A percentile compares a stretch with the other conserved stretches of the same genome.
Conservation (phyloP, 2,888 invertebrate species). For the Lepetodrilus schrolli region DNA sequence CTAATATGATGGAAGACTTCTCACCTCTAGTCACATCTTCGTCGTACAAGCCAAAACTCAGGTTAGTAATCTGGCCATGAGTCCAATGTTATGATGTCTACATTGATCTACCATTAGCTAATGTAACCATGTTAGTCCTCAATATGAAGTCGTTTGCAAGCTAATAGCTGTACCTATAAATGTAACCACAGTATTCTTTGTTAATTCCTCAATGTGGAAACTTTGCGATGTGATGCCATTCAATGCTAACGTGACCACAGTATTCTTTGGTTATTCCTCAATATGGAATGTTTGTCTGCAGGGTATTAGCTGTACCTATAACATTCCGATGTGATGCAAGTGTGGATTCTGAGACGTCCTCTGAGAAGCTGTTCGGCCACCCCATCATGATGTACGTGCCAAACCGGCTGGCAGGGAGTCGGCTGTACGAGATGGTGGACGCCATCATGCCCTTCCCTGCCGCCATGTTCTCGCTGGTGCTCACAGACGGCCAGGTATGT, state of each 20-base stretch:
- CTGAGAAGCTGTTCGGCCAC: slow-evolving; percentile 77
- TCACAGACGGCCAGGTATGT: slow-evolving; percentile 79
- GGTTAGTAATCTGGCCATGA: too few relatives aligned
- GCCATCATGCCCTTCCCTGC: slow-evolving; percentile 77
- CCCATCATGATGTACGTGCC: slow-evolving; percentile 79
- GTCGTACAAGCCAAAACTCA: slow-evolving; percentile 64
- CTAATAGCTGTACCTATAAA: too few relatives aligned
- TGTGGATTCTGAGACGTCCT: slow-evolving; percentile 52
- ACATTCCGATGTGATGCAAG: slow-evolving; percentile 78
- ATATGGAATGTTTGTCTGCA: slow-evolving; percentile 56
- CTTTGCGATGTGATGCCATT: too few relatives aligned
- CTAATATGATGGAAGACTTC: slow-evolving; percentile 75
- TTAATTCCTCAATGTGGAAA: too few relatives aligned
- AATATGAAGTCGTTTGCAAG: too few relatives aligned
- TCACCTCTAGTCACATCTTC: slow-evolving; percentile 72
- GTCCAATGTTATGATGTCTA: too few relatives aligned
- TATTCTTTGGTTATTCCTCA: too few relatives aligned
- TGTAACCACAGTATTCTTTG: too few relatives aligned
- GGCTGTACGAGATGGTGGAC: slow-evolving; percentile 77
- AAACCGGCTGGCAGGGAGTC: slow-evolving; percentile 77
- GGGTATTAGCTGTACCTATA: slow-evolving; percentile 78
- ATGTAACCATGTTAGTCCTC: too few relatives aligned
- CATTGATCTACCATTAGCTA: too few relatives aligned
- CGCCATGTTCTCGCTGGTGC: slow-evolving; percentile 77
- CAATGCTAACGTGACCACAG: too few relatives aligned